Conservation (phyloP, 2,113 vertebrate genomes). For the Coptodon bakossiorum region DNA sequence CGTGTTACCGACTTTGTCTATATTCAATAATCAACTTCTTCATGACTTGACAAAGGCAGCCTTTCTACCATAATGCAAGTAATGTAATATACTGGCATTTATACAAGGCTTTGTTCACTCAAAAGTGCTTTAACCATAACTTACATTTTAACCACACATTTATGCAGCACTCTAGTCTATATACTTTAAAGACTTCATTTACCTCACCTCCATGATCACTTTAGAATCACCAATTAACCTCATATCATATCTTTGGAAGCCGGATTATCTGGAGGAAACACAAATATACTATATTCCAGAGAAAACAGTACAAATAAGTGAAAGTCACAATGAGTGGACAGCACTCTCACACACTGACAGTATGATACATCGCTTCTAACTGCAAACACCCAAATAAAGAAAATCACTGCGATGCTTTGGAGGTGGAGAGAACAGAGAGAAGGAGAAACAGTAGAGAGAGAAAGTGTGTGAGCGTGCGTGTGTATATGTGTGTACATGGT, state of each 20-base stretch:
- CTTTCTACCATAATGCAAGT: not conserved
- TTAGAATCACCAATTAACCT: not conserved
- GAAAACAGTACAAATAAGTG: not conserved
- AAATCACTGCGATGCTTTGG: not conserved
- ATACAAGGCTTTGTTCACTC: not conserved
- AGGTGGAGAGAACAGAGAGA: not conserved
- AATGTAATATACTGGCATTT: not conserved
- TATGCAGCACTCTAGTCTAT: not conserved
- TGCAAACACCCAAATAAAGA: slow-evolving; percentile 11
- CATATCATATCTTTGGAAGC: not conserved
- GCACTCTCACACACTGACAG: not conserved
- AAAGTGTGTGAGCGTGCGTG: not conserved
- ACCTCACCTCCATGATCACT: not conserved
- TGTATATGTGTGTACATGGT: not conserved
- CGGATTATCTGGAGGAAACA: not conserved
- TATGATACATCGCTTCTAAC: not conserved
- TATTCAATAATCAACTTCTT: not conserved
- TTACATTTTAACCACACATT: not conserved
- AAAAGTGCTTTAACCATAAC: not conserved
- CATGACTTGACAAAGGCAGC: not conserved
- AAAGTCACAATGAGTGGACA: not conserved
- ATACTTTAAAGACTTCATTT: not conserved
- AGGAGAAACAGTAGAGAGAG: not conserved
- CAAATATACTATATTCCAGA: not conserved
- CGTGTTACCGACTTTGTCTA: not conserved